A percentile compares a stretch with the other conserved stretches of the same genome.
Conservation (phyloP, 2,113 vertebrate species). For the Gavia stellata region DNA sequence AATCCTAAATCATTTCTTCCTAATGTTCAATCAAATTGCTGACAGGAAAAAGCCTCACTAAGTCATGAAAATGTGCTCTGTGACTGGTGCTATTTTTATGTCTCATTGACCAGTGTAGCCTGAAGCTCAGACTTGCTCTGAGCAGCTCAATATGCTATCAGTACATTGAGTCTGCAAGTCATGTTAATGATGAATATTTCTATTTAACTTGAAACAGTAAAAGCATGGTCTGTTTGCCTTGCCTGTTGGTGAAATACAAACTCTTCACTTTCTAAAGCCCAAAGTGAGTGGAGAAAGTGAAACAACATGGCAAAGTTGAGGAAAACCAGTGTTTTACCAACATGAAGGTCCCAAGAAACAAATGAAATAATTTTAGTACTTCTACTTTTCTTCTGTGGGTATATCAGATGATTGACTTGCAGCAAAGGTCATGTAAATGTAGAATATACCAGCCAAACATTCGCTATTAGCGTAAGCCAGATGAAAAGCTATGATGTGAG, state of each 20-base stretch:
- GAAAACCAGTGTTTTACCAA: neutral
- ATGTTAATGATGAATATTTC: neutral
- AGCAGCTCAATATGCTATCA: neutral
- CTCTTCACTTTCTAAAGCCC: neutral
- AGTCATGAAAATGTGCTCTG: conserved; percentile 8
- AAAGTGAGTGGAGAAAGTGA: neutral
- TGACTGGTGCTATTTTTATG: conserved; percentile 37
- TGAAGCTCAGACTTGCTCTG: neutral
- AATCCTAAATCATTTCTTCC: conserved; percentile 6
- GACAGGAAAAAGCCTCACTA: conserved; percentile 27
- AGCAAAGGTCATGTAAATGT: neutral
- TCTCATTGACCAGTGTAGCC: conserved; percentile 13
- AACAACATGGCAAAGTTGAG: neutral
- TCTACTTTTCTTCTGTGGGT: neutral
- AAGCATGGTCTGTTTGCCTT: neutral
- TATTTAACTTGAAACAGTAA: neutral
- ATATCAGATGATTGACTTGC: neutral
- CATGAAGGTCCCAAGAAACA: neutral
- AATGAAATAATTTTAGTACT: neutral
- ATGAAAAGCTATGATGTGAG: neutral
- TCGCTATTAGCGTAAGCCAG: neutral
- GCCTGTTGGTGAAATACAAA: neutral
- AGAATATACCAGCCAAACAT: neutral
- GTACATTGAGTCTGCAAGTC: neutral
- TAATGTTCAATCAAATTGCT: neutral